Base-by-base conservation (phyloP, 2,797 vertebrate genomes). In the Gymnoscopelus microlampas region DNA sequence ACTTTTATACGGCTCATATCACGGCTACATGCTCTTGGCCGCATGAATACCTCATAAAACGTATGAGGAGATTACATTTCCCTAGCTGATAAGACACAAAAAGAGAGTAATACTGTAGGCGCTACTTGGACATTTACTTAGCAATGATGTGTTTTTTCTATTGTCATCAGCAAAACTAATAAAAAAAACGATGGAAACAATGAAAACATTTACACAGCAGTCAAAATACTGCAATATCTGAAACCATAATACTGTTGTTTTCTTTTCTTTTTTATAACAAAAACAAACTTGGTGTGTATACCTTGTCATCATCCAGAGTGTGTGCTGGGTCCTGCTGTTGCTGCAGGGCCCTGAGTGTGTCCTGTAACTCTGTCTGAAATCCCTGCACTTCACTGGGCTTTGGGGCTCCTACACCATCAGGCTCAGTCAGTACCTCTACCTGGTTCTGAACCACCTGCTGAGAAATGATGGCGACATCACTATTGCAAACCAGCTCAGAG, bases 281-380 rank as follows among this genome's bases (percentile, higher is more conserved):
- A 66, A 66, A 56, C 59, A 24, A 73, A 54, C 39, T 54, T 29
- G 39, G 10, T 11, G 11, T 26, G 51, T 60, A 78, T 84, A 98
- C 98, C 95, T 95, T 95, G 80, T 97, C 95, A 63, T 96, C 93
- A 67, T 96, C 95, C 48, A 90, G 78, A 3, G 76, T 63, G 53
- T 82, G 91, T 63, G 80, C 74, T 48, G 84, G 74, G 14, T 96
- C 94, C 74, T 91, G 83, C 65, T 91, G 94, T 63, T 90, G 93
- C 68, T 98, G 96, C 60, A 96, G 89, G 70, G 92, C 39, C 79
- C 79, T 93, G 74, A 98, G 83, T 48, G 87, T 91, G 58, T 85
- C 91, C 80, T 95, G 91, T 62, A 99, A 49, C 35, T 97, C 95
- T 19, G 60, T 73, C 76, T 96, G 95, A 78, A 97, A 93, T 63